Evolutionary conservation across 2,797 vertebrate genomes (phyloP).

Genomic region (Acanthurus leucopareius): DNA sequence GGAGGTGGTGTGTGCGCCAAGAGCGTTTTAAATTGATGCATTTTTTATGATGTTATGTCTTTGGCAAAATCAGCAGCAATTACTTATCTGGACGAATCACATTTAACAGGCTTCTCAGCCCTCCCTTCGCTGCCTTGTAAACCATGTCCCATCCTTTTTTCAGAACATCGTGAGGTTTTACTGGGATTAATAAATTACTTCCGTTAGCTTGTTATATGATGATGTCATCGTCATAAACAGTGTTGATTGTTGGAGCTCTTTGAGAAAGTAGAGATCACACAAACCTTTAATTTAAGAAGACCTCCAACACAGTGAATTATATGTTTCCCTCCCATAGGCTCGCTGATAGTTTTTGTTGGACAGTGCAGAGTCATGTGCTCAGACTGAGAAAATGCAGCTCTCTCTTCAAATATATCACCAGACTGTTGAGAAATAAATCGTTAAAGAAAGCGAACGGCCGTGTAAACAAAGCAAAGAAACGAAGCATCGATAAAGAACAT

Average conservation of each 20-base stretch:
- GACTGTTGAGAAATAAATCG: neutral
- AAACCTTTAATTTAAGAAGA: constrained; percentile 42
- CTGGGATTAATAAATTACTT: constrained; percentile 65
- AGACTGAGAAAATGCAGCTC: neutral
- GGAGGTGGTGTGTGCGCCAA: constrained; percentile 38
- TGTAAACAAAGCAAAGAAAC: neutral
- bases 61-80: constrained; percentile 74
- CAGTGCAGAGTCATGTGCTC: constrained; percentile 6
- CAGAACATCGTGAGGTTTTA: constrained; percentile 48
- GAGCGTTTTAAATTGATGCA: constrained; percentile 62
- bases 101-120: constrained; percentile 71
- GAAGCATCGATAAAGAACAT: neutral
- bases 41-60: constrained; percentile 71
- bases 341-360: constrained; percentile 4
- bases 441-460: neutral
- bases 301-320: constrained; percentile 49
- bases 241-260: constrained; percentile 43
- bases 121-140: constrained; percentile 71
- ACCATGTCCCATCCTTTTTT: constrained; percentile 56
- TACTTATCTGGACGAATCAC: constrained; percentile 74
- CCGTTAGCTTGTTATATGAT: constrained; percentile 61
- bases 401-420: constrained; percentile 3
- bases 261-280: constrained; percentile 19
- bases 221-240: constrained; percentile 71
- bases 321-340: constrained; percentile 18